These are phyloP conservation scores for Oncorhynchus tshawytscha DNA, from an alignment of 2,113 vertebrate species.

Conservation along the genomic window DNA sequence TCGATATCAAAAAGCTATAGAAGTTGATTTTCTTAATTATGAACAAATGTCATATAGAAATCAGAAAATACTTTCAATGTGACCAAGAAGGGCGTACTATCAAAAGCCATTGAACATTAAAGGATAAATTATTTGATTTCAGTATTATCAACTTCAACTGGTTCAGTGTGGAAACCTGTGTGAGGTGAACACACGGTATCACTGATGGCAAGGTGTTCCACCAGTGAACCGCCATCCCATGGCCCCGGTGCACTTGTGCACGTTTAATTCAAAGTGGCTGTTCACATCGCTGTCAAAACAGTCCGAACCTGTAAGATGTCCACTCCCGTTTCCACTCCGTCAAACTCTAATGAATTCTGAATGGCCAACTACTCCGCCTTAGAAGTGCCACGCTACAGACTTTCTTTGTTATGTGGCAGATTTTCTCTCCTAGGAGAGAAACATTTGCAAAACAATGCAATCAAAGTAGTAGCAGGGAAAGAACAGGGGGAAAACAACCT, in stretches of 20 bases:
- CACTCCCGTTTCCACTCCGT: constrained; percentile 13
- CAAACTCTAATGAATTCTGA: constrained; percentile 35
- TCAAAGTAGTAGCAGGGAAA: constrained; percentile 62
- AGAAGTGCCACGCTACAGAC: constrained; percentile 26
- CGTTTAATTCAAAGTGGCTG: constrained; percentile 48
- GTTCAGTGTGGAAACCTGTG: neutral
- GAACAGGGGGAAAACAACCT: constrained; percentile 51
- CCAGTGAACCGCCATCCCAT: constrained; percentile 21
- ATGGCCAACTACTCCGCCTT: constrained; percentile 8
- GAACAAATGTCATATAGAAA: too few relatives aligned
- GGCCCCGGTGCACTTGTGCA: constrained; percentile 20
- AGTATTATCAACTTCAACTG: neutral
- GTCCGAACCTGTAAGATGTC: constrained; percentile 35
- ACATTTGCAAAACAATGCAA: constrained; percentile 34
- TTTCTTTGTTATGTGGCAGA: neutral
- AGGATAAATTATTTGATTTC: neutral
- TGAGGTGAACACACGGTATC: constrained; percentile 14
- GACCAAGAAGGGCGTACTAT: too few relatives aligned
- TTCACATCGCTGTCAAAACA: constrained; percentile 39
- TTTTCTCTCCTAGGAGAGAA: constrained; percentile 36
- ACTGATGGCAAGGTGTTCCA: constrained; percentile 13
- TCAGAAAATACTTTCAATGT: too few relatives aligned
- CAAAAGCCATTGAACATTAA: neutral
- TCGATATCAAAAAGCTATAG: too few relatives aligned
- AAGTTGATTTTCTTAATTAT: too few relatives aligned